Percentiles rank a stretch among this genome's conserved stretches.
Evolutionary conservation across 2,888 invertebrate genomes (phyloP).

Genomic region (Thelaira solivaga): DNA sequence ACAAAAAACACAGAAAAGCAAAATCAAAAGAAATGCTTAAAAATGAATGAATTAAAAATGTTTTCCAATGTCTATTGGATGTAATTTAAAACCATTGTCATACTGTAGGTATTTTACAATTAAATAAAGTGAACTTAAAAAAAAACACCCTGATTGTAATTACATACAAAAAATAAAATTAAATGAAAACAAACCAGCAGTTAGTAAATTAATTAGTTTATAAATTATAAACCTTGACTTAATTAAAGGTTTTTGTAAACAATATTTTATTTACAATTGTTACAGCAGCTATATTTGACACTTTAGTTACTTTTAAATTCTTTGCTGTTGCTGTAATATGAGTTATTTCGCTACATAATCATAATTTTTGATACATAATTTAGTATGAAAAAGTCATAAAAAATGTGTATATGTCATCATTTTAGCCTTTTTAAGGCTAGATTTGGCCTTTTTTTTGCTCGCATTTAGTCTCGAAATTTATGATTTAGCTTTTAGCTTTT

Average conservation of each 20-base stretch:
- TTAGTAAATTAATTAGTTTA: conserved; percentile 47
- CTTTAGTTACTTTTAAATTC: too few species aligned
- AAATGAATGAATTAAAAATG: conserved; percentile 18
- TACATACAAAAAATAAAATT: not conserved
- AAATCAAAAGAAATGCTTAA: conserved; percentile 17
- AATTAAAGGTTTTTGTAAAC: too few species aligned
- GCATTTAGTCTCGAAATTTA: too few species aligned
- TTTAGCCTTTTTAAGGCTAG: too few species aligned
- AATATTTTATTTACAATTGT: not conserved
- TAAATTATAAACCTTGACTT: conserved; percentile 64
- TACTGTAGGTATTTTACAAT: conserved; percentile 12
- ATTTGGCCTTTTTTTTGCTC: too few species aligned
- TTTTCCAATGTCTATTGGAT: conserved; percentile 41
- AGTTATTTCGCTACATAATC: too few species aligned
- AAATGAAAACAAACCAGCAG: conserved; percentile 8
- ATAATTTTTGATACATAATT: too few species aligned
- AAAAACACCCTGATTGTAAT: not conserved
- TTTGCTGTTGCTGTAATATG: too few species aligned
- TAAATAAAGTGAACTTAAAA: not conserved
- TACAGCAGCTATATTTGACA: too few species aligned
- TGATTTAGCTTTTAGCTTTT: too few species aligned
- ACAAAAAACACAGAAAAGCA: conserved; percentile 6
- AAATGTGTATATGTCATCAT: too few species aligned
- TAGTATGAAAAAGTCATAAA: too few species aligned
- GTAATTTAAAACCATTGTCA: conserved; percentile 59